Conservation (phyloP, 92 coral and sea anemone species). For the Porites cylindrica region DNA sequence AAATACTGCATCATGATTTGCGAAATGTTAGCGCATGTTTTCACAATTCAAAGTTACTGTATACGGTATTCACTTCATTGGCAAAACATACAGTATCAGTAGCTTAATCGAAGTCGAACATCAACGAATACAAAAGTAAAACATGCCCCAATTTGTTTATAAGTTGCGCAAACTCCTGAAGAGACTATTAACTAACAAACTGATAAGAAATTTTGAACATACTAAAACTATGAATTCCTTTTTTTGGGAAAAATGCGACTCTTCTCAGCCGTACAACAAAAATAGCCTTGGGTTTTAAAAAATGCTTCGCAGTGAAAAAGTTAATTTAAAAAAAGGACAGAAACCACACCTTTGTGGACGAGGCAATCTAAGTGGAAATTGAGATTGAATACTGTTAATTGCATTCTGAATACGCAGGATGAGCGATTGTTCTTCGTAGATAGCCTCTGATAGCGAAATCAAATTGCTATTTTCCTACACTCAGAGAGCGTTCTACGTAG, state of each 20-base stretch:
- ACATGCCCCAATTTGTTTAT: conserved; percentile 2
- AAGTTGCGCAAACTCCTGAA: background rate
- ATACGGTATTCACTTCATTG: background rate
- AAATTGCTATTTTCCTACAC: conserved; percentile 26
- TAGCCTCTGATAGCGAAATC: conserved; percentile 50
- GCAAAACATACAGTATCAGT: background rate
- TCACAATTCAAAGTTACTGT: background rate
- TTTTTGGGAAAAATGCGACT: background rate
- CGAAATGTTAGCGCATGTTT: too few species aligned
- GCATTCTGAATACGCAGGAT: conserved; percentile 12
- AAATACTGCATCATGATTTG: too few species aligned
- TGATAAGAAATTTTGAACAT: background rate
- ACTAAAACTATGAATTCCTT: background rate
- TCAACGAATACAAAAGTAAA: background rate
- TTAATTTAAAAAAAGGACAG: conserved; percentile 8
- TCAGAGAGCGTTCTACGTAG: conserved; percentile 27
- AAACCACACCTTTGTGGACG: conserved; percentile 35
- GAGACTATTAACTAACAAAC: background rate
- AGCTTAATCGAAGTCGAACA: background rate
- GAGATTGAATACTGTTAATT: conserved; percentile 30
- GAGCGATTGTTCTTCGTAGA: conserved; percentile 19
- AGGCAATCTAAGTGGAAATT: conserved; percentile 33
- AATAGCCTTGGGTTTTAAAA: conserved; percentile 7
- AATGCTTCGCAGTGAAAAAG: conserved; percentile 21
- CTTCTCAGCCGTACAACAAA: background rate